These are phyloP conservation scores for Melipona bicolor DNA, from an alignment of 2,888 invertebrate genomes.

Conservation along the genomic window DNA sequence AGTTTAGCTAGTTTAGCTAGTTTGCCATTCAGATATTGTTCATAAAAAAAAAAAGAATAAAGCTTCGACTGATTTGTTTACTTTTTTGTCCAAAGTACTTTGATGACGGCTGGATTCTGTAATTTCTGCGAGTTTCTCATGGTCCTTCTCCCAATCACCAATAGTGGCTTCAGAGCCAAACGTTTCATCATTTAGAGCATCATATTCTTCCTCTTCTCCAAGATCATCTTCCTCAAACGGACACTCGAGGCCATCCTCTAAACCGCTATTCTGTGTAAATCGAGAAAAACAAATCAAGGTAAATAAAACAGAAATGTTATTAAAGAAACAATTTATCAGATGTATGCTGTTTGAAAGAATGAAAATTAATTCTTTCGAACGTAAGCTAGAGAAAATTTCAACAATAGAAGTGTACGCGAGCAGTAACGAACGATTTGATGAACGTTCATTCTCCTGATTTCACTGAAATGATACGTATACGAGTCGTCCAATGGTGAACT, in stretches of 20 bases:
- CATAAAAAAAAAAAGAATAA: no score
- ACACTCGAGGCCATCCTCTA: constrained; percentile 81
- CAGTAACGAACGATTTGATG: background rate
- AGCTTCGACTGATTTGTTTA: background rate
- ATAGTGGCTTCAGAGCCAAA: constrained; percentile 91
- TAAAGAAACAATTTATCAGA: background rate
- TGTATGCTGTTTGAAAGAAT: background rate
- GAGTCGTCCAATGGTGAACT: background rate
- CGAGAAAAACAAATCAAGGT: background rate
- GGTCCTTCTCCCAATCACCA: constrained; percentile 91
- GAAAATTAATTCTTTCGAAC: background rate
- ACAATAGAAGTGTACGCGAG: background rate
- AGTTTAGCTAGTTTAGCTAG: no score
- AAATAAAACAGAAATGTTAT: background rate
- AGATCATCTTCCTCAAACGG: constrained; percentile 87
- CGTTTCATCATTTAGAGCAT: constrained; percentile 96
- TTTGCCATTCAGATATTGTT: background rate
- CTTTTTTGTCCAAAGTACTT: constrained; percentile 64
- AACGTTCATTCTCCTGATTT: background rate
- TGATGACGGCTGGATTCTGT: constrained; percentile 85
- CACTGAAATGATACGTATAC: background rate
- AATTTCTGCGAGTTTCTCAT: constrained; percentile 88
- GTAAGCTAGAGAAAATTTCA: background rate
- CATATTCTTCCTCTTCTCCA: constrained; percentile 92
- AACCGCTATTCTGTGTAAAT: constrained; percentile 62